These are phyloP conservation scores for Colostygia pectinataria DNA, from an alignment of 2,888 invertebrate species.

Conservation along the genomic window DNA sequence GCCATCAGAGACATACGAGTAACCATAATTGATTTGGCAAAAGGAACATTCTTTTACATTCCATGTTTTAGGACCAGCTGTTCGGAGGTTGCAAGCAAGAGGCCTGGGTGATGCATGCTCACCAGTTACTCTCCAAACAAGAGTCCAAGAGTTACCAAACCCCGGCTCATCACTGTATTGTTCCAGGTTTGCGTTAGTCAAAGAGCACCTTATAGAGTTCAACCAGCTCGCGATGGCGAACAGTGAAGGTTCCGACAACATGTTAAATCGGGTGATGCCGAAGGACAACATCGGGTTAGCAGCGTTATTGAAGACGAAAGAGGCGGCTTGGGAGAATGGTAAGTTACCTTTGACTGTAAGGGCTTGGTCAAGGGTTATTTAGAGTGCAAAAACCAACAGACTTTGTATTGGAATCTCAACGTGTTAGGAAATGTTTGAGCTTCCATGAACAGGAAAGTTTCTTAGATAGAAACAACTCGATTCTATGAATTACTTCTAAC, in stretches of 20 bases:
- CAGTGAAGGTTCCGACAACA: conserved; percentile 98
- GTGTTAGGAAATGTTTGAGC: too few species aligned
- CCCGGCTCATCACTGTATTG: conserved; percentile 14
- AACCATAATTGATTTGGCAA: background rate
- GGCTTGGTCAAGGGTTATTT: too few species aligned
- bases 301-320: conserved; percentile 96
- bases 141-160: conserved; percentile 1
- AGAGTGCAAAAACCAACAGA: too few species aligned
- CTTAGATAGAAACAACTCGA: too few species aligned
- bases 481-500: too few species aligned
- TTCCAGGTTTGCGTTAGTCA: conserved; percentile 94
- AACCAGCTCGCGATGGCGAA: conserved; percentile 99
- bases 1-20: background rate
- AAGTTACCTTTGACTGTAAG: conserved; percentile 41
- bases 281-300: conserved; percentile 99
- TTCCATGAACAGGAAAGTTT: too few species aligned
- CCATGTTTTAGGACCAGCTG: conserved; percentile 9
- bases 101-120: background rate
- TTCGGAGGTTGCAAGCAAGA: background rate
- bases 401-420: too few species aligned
- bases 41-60: conserved; percentile 2
- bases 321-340: conserved; percentile 96
- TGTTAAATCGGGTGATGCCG: conserved; percentile 99
- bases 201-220: conserved; percentile 98
- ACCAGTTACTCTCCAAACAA: background rate